Evolutionary conservation across 1,140 invertebrate species (phyloP), one percentile per base, ranked within the genome.

Genomic region (Formica exsecta): DNA sequence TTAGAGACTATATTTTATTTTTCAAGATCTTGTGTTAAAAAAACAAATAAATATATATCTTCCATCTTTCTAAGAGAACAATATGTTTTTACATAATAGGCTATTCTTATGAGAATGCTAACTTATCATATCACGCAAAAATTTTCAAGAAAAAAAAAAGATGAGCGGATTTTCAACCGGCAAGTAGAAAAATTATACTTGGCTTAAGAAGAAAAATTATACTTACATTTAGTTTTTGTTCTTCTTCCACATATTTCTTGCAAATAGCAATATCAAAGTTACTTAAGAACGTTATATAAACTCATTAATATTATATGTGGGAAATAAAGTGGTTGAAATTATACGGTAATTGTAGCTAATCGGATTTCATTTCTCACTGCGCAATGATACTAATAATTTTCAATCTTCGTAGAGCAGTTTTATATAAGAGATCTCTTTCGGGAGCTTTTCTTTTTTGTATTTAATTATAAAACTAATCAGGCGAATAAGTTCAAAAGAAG

Each of bases 391-490:
- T 51, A 32, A 57, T 66, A 36, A 79, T 57, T 54, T 68, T 68
- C n/a, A 38, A 54, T 54, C 32, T 51, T 22, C 13, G 29, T 68
- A 29, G 44, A 25, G 16, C 16, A 57, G 16, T 57, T 59, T 80
- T 44, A 19, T 41, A 13, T n/a, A 13, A 38, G 6, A 3, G 3
- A 4, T 29, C 36, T 57, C 22, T 41, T 2, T 8, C 41, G 41
- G 8, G 4, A 29, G 36, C 22, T 19, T 54, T 29, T 13, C 9
- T n/a, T 59, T 51, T 48, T 22, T 5, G 5, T 8, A 70, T 38
- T 57, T 68, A 38, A 80, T 68, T 57, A 38, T 54, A n/a, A 68
- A 22, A 68, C 3, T 54, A 41, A 79, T 68, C 44, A 38, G 32
- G 32, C n/a, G 44, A 3, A 19, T 66, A n/a, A 66, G 48, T 16